phyloP scores from a whole-genome alignment of 2,888 invertebrate species.

The Polydrusus tereticollis region DNA sequence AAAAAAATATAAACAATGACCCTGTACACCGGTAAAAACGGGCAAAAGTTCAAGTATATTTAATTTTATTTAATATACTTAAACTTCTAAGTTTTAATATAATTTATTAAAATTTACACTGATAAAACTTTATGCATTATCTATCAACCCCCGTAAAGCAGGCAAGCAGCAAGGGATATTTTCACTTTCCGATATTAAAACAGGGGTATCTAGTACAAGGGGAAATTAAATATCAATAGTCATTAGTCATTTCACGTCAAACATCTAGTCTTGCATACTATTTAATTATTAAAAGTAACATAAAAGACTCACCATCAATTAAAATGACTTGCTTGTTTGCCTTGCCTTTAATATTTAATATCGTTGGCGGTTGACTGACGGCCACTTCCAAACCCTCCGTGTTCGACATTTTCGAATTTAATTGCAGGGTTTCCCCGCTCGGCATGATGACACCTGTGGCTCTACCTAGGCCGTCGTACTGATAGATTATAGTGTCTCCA shows the following conservation, averaged over 20 bases:
- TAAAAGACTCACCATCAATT: slow-evolving; percentile 67
- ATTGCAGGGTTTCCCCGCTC: slow-evolving; percentile 89
- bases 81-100: no score
- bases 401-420: slow-evolving; percentile 82
- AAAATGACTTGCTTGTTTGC: slow-evolving; percentile 70
- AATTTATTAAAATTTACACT: no score
- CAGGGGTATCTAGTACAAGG: background rate
- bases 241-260: slow-evolving; percentile 24
- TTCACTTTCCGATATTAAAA: slow-evolving; percentile 3
- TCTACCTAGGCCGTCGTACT: slow-evolving; percentile 91
- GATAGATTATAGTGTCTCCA: slow-evolving; percentile 90
- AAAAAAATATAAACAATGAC: no score
- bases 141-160: background rate
- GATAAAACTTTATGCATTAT: no score
- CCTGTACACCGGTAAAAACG: no score
- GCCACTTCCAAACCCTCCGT: slow-evolving; percentile 83
- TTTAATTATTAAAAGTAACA: slow-evolving; percentile 37
- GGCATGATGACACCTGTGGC: slow-evolving; percentile 89
- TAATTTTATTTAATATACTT: no score
- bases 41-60: no score
- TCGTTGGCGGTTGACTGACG: slow-evolving; percentile 68
- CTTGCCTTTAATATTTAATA: slow-evolving; percentile 64
- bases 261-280: background rate
- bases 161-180: background rate
- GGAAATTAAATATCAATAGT: slow-evolving; percentile 15